phyloP scores from a whole-genome alignment of 1,140 invertebrate species.

The Sarcophaga bullata region DNA sequence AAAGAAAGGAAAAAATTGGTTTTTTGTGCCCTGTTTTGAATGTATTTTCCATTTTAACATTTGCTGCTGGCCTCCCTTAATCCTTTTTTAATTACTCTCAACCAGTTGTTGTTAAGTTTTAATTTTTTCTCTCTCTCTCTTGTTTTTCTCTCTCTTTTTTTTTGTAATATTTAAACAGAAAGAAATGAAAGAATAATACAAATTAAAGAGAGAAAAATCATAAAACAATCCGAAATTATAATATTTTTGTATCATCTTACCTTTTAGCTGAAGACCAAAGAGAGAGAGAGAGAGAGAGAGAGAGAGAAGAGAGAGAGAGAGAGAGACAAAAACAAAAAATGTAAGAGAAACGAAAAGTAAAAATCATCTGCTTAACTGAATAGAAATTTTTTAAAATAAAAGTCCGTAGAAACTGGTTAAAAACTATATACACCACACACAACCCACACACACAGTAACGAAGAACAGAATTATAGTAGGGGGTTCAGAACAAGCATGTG shows the following conservation, averaged over 20 bases:
- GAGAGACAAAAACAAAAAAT: no score
- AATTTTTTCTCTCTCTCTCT: background rate
- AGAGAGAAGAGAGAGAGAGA: no score
- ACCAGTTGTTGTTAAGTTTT: constrained; percentile 8
- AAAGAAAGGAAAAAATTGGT: no score
- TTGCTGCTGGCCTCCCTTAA: constrained; percentile 7
- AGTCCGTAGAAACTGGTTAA: no score
- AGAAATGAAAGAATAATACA: background rate
- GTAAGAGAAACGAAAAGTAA: no score
- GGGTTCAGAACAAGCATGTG: no score
- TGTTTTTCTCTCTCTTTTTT: background rate
- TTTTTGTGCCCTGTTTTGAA: background rate
- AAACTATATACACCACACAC: no score
- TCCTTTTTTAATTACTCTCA: constrained; percentile 26
- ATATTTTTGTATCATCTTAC: background rate
- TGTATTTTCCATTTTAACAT: background rate
- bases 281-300: no score
- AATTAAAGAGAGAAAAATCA: no score
- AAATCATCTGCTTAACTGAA: constrained; percentile 18
- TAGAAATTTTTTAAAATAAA: constrained; percentile 6
- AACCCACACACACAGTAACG: no score
- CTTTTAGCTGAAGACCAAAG: background rate
- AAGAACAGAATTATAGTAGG: no score
- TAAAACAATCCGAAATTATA: no score
- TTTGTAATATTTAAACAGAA: background rate